Percentiles rank a stretch among this genome's conserved stretches.
Conservation (phyloP, 2,797 vertebrate species). For the Borostomias antarcticus region DNA sequence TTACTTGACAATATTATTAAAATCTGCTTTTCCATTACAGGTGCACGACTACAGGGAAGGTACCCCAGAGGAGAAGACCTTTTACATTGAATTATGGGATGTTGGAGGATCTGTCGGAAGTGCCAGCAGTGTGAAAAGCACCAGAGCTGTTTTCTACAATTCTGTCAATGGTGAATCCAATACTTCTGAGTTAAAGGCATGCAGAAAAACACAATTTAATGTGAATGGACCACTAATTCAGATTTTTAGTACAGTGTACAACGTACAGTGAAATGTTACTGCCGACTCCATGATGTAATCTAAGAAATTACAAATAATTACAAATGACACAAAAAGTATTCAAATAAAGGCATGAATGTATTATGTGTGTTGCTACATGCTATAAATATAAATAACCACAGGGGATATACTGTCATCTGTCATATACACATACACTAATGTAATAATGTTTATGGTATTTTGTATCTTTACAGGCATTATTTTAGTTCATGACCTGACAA, state of each 20-base stretch:
- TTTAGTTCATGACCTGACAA: slow-evolving; percentile 97
- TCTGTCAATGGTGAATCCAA: slow-evolving; percentile 87
- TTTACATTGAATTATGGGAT: slow-evolving; percentile 97
- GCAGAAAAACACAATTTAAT: background rate
- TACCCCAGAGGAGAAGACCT: slow-evolving; percentile 96
- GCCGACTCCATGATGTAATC: too few species aligned
- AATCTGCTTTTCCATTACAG: too few species aligned
- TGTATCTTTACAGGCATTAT: slow-evolving; percentile 85
- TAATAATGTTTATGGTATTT: slow-evolving; percentile 13
- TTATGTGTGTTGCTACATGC: too few species aligned
- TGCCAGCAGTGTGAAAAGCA: slow-evolving; percentile 94
- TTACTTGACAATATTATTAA: too few species aligned
- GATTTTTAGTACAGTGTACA: too few species aligned
- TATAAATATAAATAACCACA: too few species aligned
- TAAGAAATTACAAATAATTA: too few species aligned
- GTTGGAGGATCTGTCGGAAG: slow-evolving; percentile 95
- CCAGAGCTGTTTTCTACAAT: slow-evolving; percentile 96
- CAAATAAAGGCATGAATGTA: too few species aligned
- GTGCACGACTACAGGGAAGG: slow-evolving; percentile 98
- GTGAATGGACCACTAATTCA: background rate
- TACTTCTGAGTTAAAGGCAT: background rate
- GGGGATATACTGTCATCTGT: too few species aligned
- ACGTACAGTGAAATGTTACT: too few species aligned
- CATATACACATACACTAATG: too few species aligned
- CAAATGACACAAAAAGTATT: too few species aligned